phyloP scores from a whole-genome alignment of 1,140 invertebrate species.

The Anastatus disparis region DNA sequence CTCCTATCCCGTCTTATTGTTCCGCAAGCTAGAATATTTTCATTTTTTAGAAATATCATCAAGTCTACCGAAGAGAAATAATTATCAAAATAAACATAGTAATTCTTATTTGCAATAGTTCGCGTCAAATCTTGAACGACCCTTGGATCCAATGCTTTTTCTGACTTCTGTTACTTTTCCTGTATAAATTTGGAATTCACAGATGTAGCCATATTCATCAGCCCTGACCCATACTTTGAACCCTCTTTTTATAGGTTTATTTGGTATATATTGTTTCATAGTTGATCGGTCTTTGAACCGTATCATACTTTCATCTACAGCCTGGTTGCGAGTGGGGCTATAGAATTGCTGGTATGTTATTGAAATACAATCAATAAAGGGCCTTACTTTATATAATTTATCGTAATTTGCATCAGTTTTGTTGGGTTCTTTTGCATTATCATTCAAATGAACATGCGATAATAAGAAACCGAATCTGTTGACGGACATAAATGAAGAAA shows the following conservation, averaged over 20 bases:
- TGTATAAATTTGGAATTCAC: constrained; percentile 62
- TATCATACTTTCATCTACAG: constrained; percentile 59
- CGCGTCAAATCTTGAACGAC: constrained; percentile 54
- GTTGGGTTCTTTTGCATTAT: constrained; percentile 51
- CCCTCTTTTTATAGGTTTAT: constrained; percentile 65
- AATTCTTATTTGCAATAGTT: constrained; percentile 44
- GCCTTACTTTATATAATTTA: constrained; percentile 59
- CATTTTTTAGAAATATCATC: too few relatives aligned
- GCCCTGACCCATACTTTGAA: constrained; percentile 51
- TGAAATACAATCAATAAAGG: constrained; percentile 49
- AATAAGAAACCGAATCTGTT: too few relatives aligned
- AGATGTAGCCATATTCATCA: constrained; percentile 62
- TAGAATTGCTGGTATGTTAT: constrained; percentile 24
- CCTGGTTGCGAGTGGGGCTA: constrained; percentile 25
- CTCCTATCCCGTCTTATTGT: too few relatives aligned
- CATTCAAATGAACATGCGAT: constrained; percentile 43
- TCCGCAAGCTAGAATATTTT: too few relatives aligned
- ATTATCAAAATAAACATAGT: constrained; percentile 56
- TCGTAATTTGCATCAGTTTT: constrained; percentile 52
- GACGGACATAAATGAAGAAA: too few relatives aligned
- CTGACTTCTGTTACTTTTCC: constrained; percentile 54
- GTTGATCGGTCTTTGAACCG: constrained; percentile 56
- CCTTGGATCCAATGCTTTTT: constrained; percentile 52
- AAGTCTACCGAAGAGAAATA: too few relatives aligned
- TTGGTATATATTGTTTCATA: constrained; percentile 63